phyloP scores from a whole-genome alignment of 2,888 invertebrate genomes.

The Trissolcus japonicus region DNA sequence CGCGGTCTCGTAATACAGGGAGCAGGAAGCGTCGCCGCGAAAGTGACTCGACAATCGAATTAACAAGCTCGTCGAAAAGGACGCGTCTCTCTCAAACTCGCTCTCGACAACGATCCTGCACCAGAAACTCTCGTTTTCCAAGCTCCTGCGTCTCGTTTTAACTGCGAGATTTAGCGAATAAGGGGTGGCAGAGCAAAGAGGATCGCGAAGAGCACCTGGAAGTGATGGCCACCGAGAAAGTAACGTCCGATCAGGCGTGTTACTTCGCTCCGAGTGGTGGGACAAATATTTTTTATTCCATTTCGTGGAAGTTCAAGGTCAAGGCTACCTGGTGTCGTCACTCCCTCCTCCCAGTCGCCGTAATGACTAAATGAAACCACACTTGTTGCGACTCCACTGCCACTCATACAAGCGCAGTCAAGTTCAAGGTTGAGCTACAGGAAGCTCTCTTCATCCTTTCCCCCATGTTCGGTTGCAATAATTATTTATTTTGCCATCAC shows the following conservation, averaged over 20 bases:
- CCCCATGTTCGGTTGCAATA: constrained; percentile 18
- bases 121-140: constrained; percentile 57
- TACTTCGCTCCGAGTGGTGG: constrained; percentile 39
- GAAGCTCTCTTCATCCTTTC: constrained; percentile 24
- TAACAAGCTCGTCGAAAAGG: constrained; percentile 65
- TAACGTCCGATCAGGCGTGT: constrained; percentile 41
- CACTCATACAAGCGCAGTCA: constrained; percentile 53
- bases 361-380: constrained; percentile 50
- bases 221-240: constrained; percentile 58
- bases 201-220: constrained; percentile 47
- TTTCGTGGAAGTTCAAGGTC: constrained; percentile 61
- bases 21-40: constrained; percentile 66
- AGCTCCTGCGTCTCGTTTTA: constrained; percentile 22
- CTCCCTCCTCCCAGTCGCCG: constrained; percentile 60
- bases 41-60: constrained; percentile 66
- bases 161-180: constrained; percentile 17
- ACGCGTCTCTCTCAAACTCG: constrained; percentile 59
- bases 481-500: not conserved
- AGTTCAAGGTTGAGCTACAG: constrained; percentile 54
- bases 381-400: constrained; percentile 41
- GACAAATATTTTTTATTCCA: constrained; percentile 57
- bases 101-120: constrained; percentile 59
- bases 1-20: constrained; percentile 65
- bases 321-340: constrained; percentile 59
- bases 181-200: constrained; percentile 10